Evolutionary conservation across 1,140 invertebrate species (phyloP).

Genomic region (Manduca sexta): DNA sequence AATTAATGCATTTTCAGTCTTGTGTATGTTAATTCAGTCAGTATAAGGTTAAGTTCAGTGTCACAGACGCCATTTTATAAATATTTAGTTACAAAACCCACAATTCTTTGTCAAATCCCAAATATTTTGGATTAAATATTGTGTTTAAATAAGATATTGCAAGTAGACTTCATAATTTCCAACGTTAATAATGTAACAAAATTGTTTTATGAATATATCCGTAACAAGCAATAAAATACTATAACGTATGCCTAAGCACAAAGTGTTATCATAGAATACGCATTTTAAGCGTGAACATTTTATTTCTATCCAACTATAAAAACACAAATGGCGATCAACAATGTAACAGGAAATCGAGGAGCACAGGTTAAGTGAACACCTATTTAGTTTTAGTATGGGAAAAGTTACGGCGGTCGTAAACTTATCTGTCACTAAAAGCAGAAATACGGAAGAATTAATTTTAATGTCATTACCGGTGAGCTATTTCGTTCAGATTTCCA

Average conservation of each 20-base stretch:
- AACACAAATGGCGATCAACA: not conserved
- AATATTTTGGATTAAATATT: too few relatives aligned
- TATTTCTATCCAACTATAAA: not conserved
- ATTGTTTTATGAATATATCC: too few relatives aligned
- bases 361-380: conserved; percentile 5
- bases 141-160: too few relatives aligned
- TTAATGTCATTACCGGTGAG: conserved; percentile 15
- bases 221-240: too few relatives aligned
- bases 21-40: conserved; percentile 62
- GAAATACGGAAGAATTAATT: conserved; percentile 24
- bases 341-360: not conserved
- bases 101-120: not conserved
- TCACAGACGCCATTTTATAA: conserved; percentile 39
- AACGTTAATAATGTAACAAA: too few relatives aligned
- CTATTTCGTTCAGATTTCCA: conserved; percentile 15
- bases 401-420: conserved; percentile 20
- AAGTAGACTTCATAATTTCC: too few relatives aligned
- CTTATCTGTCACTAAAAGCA: conserved; percentile 20
- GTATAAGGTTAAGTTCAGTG: conserved; percentile 69
- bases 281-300: not conserved
- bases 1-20: conserved; percentile 63
- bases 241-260: not conserved
- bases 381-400: conserved; percentile 10
- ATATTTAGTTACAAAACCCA: conserved; percentile 7
- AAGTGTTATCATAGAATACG: not conserved